phyloP scores from a whole-genome alignment of 1,140 invertebrate genomes.

The Euura saliciscinereae region DNA sequence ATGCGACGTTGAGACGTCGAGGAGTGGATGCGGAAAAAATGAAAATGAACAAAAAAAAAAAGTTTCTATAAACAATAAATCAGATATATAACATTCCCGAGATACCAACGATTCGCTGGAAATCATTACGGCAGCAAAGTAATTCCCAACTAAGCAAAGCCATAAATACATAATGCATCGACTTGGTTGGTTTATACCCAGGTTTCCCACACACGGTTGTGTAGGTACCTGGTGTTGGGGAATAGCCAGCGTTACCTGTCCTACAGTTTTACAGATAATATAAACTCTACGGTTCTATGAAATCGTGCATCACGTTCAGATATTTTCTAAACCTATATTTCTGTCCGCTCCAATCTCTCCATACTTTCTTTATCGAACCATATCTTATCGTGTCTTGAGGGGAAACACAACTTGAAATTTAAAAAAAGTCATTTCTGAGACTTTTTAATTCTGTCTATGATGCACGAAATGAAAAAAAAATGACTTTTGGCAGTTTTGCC shows the following conservation, averaged over 20 bases:
- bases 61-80: not conserved
- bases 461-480: not conserved
- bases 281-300: not conserved
- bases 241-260: not conserved
- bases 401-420: no score
- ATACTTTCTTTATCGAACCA: no score
- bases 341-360: no score
- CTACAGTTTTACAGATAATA: no score
- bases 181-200: not conserved
- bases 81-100: not conserved
- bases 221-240: no score
- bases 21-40: no score
- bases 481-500: no score
- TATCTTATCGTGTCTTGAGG: no score
- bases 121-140: not conserved
- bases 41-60: no score
- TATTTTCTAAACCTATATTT: not conserved
- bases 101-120: not conserved
- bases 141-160: constrained; percentile 2
- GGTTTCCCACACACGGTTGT: not conserved
- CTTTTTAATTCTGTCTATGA: not conserved
- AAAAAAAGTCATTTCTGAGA: not conserved
- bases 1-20: no score
- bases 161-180: constrained; percentile 7
- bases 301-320: not conserved